phyloP scores from a whole-genome alignment of 1,140 invertebrate genomes.

The Drosophila nikananu region DNA sequence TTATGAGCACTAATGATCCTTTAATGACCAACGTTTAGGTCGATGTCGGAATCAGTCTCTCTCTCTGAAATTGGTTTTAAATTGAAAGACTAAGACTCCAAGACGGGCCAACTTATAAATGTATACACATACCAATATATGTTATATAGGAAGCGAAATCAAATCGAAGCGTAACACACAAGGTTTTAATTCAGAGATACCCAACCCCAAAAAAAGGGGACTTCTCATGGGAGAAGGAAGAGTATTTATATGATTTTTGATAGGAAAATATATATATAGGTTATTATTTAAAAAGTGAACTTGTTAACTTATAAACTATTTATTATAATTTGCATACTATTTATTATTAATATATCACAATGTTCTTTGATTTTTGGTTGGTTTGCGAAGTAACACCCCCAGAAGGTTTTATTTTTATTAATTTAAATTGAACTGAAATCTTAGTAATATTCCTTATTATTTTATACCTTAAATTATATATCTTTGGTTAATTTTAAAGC shows the following conservation, averaged over 20 bases:
- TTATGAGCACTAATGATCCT: slow-evolving; percentile 84
- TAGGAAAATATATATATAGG: neutral
- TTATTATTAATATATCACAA: no score
- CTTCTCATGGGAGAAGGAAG: neutral
- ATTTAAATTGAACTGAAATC: neutral
- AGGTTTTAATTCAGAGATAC: slow-evolving; percentile 17
- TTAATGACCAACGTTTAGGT: slow-evolving; percentile 84
- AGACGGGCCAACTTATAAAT: slow-evolving; percentile 19
- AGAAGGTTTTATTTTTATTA: neutral
- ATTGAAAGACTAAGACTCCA: slow-evolving; percentile 63
- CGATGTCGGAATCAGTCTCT: slow-evolving; percentile 32
- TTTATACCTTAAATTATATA: neutral
- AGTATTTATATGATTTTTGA: neutral
- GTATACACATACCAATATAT: neutral
- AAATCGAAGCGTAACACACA: slow-evolving; percentile 63
- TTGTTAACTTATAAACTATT: neutral
- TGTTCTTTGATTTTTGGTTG: neutral
- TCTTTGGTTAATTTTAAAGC: neutral
- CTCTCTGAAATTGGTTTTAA: slow-evolving; percentile 72
- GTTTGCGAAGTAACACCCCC: neutral
- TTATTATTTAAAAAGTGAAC: neutral
- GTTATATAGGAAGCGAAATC: slow-evolving; percentile 59
- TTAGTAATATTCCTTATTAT: neutral
- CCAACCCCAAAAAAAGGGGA: neutral
- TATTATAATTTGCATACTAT: neutral